These are phyloP conservation scores for Diachrysia chrysitis DNA, from an alignment of 2,888 invertebrate genomes.

Conservation along the genomic window DNA sequence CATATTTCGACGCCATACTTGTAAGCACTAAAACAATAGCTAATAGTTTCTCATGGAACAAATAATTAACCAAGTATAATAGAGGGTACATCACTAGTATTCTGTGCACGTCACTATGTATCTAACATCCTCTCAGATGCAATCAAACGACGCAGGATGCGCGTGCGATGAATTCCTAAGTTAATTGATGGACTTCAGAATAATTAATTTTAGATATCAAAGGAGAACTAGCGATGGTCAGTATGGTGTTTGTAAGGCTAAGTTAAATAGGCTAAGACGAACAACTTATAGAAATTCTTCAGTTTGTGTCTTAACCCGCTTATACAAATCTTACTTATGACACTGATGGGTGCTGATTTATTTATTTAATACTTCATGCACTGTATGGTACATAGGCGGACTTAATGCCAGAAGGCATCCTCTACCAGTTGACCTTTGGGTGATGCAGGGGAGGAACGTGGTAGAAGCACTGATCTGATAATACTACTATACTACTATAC, in stretches of 20 bases:
- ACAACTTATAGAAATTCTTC: neutral
- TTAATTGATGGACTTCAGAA: slow-evolving; percentile 51
- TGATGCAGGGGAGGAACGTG: too few relatives aligned
- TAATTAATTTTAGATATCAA: slow-evolving; percentile 28
- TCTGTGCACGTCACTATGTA: slow-evolving; percentile 62
- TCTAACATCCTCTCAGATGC: slow-evolving; percentile 70
- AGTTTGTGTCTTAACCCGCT: too few relatives aligned
- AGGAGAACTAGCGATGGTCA: slow-evolving; percentile 2
- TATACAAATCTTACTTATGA: too few relatives aligned
- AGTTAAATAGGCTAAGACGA: neutral
- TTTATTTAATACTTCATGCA: too few relatives aligned
- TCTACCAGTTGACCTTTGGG: too few relatives aligned
- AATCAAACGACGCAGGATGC: slow-evolving; percentile 69
- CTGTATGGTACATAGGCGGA: too few relatives aligned
- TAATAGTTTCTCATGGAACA: slow-evolving; percentile 45
- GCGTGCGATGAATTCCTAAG: slow-evolving; percentile 67
- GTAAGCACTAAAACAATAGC: slow-evolving; percentile 37
- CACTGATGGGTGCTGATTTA: too few relatives aligned
- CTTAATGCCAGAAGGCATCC: too few relatives aligned
- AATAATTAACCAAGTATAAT: slow-evolving; percentile 49
- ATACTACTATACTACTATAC: too few relatives aligned
- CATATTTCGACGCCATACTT: slow-evolving; percentile 16
- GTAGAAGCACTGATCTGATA: too few relatives aligned
- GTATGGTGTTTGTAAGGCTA: neutral
- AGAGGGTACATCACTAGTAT: slow-evolving; percentile 46